phyloP scores from a whole-genome alignment of 2,888 invertebrate species.

The Agrochola lychnidis region DNA sequence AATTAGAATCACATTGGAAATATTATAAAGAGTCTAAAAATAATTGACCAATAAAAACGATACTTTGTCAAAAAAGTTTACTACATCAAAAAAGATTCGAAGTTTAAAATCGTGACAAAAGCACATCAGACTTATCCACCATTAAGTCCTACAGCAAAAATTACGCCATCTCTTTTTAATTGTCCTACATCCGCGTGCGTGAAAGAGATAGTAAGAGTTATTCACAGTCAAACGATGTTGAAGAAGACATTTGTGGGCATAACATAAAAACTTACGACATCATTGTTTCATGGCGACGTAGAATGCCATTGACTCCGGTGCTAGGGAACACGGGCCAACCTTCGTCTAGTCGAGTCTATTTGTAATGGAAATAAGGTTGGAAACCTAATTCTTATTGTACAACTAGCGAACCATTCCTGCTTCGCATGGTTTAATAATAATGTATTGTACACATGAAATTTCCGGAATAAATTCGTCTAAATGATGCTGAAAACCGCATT shows the following conservation, averaged over 20 bases:
- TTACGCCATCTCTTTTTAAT: constrained; percentile 59
- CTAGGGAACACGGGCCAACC: constrained; percentile 2
- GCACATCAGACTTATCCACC: constrained; percentile 32
- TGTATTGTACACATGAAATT: background rate
- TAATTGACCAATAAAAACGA: background rate
- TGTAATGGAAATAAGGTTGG: constrained; percentile 37
- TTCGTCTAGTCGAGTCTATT: constrained; percentile 31
- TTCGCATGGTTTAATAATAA: background rate
- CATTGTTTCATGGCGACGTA: constrained; percentile 57
- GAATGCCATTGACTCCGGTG: constrained; percentile 55
- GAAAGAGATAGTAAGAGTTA: constrained; percentile 44
- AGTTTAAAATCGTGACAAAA: constrained; percentile 22
- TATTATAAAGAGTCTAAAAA: background rate
- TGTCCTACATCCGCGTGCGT: constrained; percentile 6
- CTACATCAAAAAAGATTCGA: background rate
- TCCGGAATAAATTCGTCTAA: background rate
- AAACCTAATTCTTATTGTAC: constrained; percentile 2
- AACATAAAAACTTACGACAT: constrained; percentile 62
- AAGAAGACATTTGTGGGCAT: constrained; percentile 62
- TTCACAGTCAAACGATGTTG: constrained; percentile 49
- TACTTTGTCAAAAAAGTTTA: background rate
- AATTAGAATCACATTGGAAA: background rate
- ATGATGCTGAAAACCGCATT: background rate
- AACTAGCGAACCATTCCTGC: background rate
- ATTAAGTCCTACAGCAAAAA: constrained; percentile 48